A percentile compares a stretch with the other conserved stretches of the same genome.
Conservation (phyloP, 2,888 invertebrate genomes). For the Philhelius pedissequus region DNA sequence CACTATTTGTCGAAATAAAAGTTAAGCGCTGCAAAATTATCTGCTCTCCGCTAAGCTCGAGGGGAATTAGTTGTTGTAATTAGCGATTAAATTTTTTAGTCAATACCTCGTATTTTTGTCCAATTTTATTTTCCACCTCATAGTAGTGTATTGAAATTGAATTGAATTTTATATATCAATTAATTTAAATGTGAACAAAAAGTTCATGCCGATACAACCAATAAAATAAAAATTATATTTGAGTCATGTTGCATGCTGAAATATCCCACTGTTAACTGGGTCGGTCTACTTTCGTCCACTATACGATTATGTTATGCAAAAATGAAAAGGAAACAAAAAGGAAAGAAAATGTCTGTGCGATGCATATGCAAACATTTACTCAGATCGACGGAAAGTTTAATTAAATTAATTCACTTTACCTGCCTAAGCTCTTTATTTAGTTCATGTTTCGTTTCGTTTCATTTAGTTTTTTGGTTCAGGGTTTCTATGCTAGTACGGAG, state of each 20-base stretch:
- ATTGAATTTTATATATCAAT: too few species aligned
- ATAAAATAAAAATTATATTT: not conserved
- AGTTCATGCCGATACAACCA: too few species aligned
- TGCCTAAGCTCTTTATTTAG: not conserved
- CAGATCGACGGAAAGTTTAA: conserved; percentile 49
- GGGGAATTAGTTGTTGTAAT: too few species aligned
- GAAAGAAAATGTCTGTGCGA: not conserved
- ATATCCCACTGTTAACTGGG: not conserved
- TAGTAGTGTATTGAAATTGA: too few species aligned
- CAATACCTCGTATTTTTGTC: too few species aligned
- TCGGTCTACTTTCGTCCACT: not conserved
- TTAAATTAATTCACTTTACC: conserved; percentile 54
- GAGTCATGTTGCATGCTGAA: not conserved
- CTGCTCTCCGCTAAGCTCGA: too few species aligned
- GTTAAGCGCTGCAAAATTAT: too few species aligned
- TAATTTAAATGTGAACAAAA: too few species aligned
- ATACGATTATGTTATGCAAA: conserved; percentile 28
- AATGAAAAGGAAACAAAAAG: not conserved
- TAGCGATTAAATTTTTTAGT: too few species aligned
- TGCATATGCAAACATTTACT: conserved; percentile 49
- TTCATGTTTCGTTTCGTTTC: conserved; percentile 40
- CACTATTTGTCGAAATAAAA: too few species aligned
- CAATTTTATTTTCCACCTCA: too few species aligned
- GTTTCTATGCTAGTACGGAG: not conserved
- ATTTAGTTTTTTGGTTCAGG: conserved; percentile 9